Conservation (phyloP, 2,113 vertebrate species). For the Microcebus jonahi region DNA sequence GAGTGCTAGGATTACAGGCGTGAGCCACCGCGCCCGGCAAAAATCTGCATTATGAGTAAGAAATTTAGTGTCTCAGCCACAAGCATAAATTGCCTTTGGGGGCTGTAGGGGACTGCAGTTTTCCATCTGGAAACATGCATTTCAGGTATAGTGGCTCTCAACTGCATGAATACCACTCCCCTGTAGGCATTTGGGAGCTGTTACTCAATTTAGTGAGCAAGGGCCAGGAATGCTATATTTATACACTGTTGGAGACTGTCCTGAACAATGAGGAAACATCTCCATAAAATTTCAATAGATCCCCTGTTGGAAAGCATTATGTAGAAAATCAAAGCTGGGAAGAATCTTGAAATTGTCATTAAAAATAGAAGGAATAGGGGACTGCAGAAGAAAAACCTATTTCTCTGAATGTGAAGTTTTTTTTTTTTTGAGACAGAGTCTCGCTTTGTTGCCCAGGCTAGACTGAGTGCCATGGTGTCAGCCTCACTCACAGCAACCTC, state of each 20-base stretch:
- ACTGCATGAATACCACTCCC: background rate
- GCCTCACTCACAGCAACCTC: too few species aligned
- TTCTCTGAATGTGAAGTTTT: background rate
- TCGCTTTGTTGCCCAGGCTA: too few species aligned
- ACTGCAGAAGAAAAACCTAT: background rate
- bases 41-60: background rate
- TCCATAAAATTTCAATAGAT: background rate
- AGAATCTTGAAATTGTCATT: background rate
- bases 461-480: too few species aligned
- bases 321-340: background rate
- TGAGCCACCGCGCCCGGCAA: too few species aligned
- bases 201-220: background rate
- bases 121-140: background rate
- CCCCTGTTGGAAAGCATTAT: background rate
- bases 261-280: background rate
- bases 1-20: too few species aligned
- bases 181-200: background rate
- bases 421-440: background rate
- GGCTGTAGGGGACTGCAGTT: background rate
- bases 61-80: background rate
- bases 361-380: background rate
- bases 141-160: background rate
- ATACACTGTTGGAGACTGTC: background rate
- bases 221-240: background rate
- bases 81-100: background rate